Evolutionary conservation across 2,113 vertebrate genomes (phyloP).

Genomic region (Plecturocebus donacophilus): DNA sequence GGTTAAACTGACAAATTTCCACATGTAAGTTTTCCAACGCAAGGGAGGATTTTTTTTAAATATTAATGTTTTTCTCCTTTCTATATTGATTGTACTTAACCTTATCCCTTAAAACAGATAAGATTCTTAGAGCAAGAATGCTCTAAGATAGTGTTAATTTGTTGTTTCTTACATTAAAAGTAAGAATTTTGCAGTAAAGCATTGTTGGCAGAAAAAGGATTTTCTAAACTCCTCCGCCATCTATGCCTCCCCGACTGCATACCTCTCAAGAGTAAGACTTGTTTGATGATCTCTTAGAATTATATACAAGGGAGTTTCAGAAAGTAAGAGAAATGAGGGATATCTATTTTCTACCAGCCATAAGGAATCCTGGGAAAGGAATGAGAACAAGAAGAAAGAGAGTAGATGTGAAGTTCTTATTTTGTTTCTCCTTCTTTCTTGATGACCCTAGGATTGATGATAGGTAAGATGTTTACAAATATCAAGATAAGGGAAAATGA

Average conservation of each 20-base stretch:
- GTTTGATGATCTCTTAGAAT: background rate
- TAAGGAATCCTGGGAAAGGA: background rate
- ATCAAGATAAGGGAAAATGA: background rate
- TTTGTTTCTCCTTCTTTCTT: background rate
- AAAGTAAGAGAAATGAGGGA: background rate
- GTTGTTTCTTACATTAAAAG: background rate
- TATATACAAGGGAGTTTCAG: background rate
- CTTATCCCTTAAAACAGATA: background rate
- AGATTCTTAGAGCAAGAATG: background rate
- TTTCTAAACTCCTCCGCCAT: slow-evolving; percentile 13
- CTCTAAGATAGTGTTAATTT: background rate
- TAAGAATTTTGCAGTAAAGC: background rate
- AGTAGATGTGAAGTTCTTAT: background rate
- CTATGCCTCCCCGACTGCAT: background rate
- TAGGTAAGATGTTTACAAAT: background rate
- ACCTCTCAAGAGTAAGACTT: background rate
- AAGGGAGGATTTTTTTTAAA: background rate
- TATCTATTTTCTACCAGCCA: background rate
- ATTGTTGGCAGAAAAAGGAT: background rate
- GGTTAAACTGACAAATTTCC: background rate
- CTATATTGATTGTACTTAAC: background rate
- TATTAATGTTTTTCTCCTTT: background rate
- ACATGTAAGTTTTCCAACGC: background rate
- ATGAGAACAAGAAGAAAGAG: background rate
- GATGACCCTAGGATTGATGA: background rate